These are phyloP conservation scores for Climacteris rufus DNA, from an alignment of 2,113 vertebrate species.

Conservation along the genomic window DNA sequence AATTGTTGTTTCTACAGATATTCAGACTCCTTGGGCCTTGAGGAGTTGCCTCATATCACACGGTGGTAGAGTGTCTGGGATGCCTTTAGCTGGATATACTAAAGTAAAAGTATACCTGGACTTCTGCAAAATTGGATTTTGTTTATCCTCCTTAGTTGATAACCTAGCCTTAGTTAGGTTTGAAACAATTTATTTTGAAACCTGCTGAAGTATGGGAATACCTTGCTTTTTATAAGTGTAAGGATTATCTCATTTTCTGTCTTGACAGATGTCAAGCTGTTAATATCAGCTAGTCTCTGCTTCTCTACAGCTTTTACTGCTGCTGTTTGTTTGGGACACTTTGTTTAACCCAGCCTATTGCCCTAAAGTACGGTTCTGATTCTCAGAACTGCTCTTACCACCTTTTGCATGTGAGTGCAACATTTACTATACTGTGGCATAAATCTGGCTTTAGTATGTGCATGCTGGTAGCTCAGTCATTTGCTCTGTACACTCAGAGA, in stretches of 20 bases:
- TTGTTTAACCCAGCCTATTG: background rate
- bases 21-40: background rate
- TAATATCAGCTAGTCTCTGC: background rate
- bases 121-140: background rate
- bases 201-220: background rate
- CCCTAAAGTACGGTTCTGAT: background rate
- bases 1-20: background rate
- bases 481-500: background rate
- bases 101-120: background rate
- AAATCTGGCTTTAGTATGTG: background rate
- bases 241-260: background rate
- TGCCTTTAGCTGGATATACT: background rate
- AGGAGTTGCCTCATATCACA: background rate
- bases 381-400: background rate
- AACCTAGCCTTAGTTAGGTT: background rate
- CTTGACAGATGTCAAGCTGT: background rate
- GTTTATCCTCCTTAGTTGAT: background rate
- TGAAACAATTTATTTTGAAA: background rate
- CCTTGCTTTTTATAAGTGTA: background rate
- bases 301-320: background rate
- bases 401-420: background rate
- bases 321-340: background rate
- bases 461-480: background rate
- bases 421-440: background rate
- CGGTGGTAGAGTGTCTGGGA: background rate